A percentile compares a stretch with the other conserved stretches of the same genome.
Conservation (phyloP, 1,140 invertebrate species). For the Wiebesia pumilae region DNA sequence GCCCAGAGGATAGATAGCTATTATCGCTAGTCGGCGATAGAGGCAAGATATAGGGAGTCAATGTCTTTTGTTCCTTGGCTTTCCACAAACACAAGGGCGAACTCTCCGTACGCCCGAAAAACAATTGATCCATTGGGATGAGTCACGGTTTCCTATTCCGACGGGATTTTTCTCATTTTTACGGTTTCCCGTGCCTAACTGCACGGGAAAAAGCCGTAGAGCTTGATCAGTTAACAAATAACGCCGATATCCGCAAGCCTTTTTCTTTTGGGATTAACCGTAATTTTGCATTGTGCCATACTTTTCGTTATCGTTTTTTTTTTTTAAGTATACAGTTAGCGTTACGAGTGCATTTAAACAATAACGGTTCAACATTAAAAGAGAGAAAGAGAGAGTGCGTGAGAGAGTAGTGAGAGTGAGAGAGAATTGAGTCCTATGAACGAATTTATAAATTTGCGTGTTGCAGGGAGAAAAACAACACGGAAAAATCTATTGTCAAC, state of each 20-base stretch:
- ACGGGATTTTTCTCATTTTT: constrained; percentile 34
- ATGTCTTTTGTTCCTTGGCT: constrained; percentile 31
- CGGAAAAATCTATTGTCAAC: neutral
- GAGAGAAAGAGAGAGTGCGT: too few relatives aligned
- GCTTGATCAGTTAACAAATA: neutral
- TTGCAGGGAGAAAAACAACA: neutral
- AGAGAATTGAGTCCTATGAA: neutral
- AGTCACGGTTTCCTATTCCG: neutral
- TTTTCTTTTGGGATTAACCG: too few relatives aligned
- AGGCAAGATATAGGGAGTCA: constrained; percentile 27
- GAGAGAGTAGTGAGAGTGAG: too few relatives aligned
- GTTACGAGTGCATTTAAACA: too few relatives aligned
- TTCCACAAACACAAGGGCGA: constrained; percentile 9
- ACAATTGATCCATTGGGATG: constrained; percentile 33
- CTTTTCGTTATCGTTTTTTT: too few relatives aligned
- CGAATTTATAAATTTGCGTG: neutral
- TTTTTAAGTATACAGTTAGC: too few relatives aligned
- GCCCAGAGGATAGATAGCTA: constrained; percentile 9
- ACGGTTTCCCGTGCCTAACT: neutral
- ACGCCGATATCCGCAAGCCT: neutral
- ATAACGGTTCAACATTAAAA: too few relatives aligned
- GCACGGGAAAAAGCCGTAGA: neutral
- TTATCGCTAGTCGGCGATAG: constrained; percentile 26
- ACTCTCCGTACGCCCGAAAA: neutral
- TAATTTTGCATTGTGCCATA: neutral